Conservation (phyloP, 2,888 invertebrate species). For the Scotopteryx bipunctaria region DNA sequence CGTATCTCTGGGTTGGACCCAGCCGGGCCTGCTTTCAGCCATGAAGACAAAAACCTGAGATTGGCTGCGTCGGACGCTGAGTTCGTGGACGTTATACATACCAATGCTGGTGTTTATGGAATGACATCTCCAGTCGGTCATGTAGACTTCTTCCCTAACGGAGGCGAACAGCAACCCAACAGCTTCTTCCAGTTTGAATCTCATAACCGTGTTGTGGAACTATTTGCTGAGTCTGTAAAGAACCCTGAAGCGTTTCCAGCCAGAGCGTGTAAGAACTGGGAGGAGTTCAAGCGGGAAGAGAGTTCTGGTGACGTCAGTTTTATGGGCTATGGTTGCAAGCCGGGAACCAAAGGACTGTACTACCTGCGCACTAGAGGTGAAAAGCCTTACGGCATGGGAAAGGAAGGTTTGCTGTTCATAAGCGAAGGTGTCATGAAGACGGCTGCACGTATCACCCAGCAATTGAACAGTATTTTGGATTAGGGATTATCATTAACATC, state of each 20-base stretch:
- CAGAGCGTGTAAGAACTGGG: constrained; percentile 14
- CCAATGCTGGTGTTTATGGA: constrained; percentile 65
- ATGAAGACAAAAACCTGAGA: constrained; percentile 48
- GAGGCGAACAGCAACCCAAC: constrained; percentile 63
- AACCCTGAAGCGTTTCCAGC: constrained; percentile 24
- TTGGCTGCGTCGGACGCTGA: constrained; percentile 57
- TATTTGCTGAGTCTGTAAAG: constrained; percentile 30
- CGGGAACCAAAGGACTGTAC: constrained; percentile 33
- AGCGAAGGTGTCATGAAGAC: constrained; percentile 8
- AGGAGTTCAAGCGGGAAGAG: constrained; percentile 15
- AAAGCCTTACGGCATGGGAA: constrained; percentile 33
- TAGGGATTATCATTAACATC: background rate
- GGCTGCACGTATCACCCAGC: constrained; percentile 4
- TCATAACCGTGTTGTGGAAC: constrained; percentile 63
- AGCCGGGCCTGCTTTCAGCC: constrained; percentile 72
- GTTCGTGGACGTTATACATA: constrained; percentile 68
- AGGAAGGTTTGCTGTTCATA: constrained; percentile 24
- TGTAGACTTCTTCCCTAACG: constrained; percentile 69
- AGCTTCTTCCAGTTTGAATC: constrained; percentile 66
- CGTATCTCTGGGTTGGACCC: constrained; percentile 71
- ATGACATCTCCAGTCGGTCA: constrained; percentile 59
- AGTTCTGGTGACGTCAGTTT: constrained; percentile 11
- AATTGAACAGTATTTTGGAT: constrained; percentile 5
- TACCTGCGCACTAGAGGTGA: constrained; percentile 38
- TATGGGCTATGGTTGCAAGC: constrained; percentile 39